Conservation (phyloP, 2,113 vertebrate genomes). For the Xerus inauris region DNA sequence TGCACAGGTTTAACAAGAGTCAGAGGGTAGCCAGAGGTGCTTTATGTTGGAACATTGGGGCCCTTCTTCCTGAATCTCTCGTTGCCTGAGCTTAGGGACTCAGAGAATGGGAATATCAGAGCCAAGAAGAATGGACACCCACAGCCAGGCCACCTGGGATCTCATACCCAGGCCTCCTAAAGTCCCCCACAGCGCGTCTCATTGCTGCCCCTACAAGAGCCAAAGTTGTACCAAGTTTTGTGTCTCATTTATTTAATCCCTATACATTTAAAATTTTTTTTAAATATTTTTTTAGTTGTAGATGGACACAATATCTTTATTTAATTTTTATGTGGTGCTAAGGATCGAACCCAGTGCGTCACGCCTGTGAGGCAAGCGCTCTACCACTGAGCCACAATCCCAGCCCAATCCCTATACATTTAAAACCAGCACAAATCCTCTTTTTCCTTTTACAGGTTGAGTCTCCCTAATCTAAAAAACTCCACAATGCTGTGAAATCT, state of each 20-base stretch:
- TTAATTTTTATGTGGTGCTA: no score
- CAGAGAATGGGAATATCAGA: not conserved
- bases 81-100: not conserved
- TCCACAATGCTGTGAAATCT: no score
- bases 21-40: not conserved
- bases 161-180: not conserved
- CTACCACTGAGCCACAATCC: no score
- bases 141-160: not conserved
- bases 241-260: not conserved
- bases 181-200: accelerated
- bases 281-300: no score
- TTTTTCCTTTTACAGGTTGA: not conserved
- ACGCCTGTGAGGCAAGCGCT: no score
- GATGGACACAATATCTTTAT: no score
- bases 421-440: not conserved
- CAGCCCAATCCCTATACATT: not conserved
- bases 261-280: no score
- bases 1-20: not conserved
- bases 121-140: not conserved
- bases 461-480: not conserved
- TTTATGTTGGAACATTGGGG: not conserved
- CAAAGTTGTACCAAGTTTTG: not conserved
- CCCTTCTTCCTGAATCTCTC: not conserved
- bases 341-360: no score
- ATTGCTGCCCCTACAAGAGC: not conserved